Percentiles rank a stretch among this genome's conserved stretches.
phyloP scores from a whole-genome alignment of 2,797 vertebrate species.

The Macropus fuliginosus region DNA sequence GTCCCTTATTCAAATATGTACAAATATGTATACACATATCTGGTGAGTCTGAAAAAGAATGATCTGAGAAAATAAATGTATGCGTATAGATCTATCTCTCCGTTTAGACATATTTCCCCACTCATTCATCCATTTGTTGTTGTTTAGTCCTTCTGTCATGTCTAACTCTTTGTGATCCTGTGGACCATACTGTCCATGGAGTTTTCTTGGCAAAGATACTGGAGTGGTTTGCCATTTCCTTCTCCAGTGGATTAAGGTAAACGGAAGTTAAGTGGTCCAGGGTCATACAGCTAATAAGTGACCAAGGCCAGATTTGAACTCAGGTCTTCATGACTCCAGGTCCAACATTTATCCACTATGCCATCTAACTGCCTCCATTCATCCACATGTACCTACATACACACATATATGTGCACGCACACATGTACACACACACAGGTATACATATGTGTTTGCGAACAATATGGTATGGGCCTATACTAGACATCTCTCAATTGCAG shows the following conservation, averaged over 20 bases:
- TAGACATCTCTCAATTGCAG: neutral
- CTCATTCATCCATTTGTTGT: neutral
- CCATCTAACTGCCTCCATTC: neutral
- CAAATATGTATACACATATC: neutral
- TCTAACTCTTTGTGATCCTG: neutral
- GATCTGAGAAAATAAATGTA: neutral
- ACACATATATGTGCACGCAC: too few species aligned
- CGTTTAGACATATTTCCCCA: neutral
- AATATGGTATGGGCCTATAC: neutral
- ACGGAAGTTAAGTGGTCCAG: neutral
- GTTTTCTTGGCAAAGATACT: neutral
- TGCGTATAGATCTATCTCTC: neutral
- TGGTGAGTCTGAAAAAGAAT: neutral
- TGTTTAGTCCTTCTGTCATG: neutral
- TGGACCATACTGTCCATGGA: neutral
- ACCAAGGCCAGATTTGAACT: neutral
- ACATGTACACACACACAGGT: neutral
- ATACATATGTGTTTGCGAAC: neutral
- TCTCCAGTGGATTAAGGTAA: neutral
- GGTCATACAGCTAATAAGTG: neutral
- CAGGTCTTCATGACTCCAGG: neutral
- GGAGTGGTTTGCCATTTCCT: neutral
- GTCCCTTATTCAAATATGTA: neutral
- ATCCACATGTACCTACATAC: neutral
- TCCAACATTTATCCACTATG: neutral